Evolutionary conservation across 1,140 invertebrate species (phyloP).

Genomic region (Andrena cerasifolii): DNA sequence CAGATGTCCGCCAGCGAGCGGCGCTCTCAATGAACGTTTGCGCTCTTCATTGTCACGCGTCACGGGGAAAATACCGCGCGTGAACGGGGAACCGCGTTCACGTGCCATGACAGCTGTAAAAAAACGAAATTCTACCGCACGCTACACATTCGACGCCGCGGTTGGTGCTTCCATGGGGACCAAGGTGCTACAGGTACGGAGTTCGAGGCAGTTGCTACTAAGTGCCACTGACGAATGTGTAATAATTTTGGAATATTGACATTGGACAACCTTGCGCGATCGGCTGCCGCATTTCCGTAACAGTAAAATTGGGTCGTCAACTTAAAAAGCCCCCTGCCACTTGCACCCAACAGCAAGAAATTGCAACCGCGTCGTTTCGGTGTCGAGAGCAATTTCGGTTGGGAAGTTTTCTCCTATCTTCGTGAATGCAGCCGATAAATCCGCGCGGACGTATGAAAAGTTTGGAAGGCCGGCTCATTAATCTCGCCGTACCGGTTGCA

Average conservation of each 20-base stretch:
- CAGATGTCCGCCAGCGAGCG: not conserved
- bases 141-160: too few relatives aligned
- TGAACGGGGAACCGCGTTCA: not conserved
- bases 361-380: not conserved
- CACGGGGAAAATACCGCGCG: not conserved
- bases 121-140: not conserved
- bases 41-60: not conserved
- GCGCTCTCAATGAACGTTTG: not conserved
- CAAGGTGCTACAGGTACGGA: too few relatives aligned
- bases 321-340: not conserved
- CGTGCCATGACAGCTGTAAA: too few relatives aligned
- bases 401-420: conserved; percentile 1
- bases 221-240: too few relatives aligned
- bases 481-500: conserved; percentile 24
- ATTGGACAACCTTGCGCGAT: too few relatives aligned
- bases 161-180: not conserved
- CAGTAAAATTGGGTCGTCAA: not conserved
- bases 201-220: too few relatives aligned
- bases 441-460: conserved; percentile 4
- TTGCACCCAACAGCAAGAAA: not conserved
- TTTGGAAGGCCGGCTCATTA: conserved; percentile 43
- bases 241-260: too few relatives aligned
- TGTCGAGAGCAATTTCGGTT: conserved; percentile 1
- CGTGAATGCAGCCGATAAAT: conserved; percentile 36
- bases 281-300: too few relatives aligned